Evolutionary conservation across 2,797 vertebrate species (phyloP).

Genomic region (Clarias pachynema): DNA sequence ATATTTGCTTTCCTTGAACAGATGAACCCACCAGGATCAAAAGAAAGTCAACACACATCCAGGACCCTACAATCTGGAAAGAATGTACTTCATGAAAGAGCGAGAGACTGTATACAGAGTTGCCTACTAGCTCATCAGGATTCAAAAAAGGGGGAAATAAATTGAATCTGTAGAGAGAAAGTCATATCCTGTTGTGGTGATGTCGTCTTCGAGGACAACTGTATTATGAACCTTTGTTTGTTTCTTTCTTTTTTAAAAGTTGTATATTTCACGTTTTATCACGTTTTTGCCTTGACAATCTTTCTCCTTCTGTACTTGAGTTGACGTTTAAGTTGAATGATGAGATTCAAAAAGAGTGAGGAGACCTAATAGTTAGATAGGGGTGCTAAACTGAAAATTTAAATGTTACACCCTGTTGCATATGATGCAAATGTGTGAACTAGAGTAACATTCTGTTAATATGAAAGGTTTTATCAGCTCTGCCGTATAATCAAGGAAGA

Average conservation of each 20-base stretch:
- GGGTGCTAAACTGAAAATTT: slow-evolving; percentile 14
- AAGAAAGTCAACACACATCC: slow-evolving; percentile 11
- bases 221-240: slow-evolving; percentile 7
- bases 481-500: background rate
- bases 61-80: background rate
- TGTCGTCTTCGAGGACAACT: slow-evolving; percentile 59
- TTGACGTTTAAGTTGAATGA: background rate
- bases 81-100: slow-evolving; percentile 1
- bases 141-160: background rate
- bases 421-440: background rate
- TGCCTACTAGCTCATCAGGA: slow-evolving; percentile 19
- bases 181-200: slow-evolving; percentile 53
- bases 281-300: slow-evolving; percentile 77
- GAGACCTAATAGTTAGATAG: slow-evolving; percentile 11
- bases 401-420: background rate
- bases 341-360: background rate
- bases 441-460: background rate
- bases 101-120: background rate
- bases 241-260: slow-evolving; percentile 8
- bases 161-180: slow-evolving; percentile 42
- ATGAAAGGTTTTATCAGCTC: background rate
- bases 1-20: background rate
- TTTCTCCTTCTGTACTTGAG: slow-evolving; percentile 51
- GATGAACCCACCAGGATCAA: background rate
- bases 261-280: slow-evolving; percentile 20